These are phyloP conservation scores for Morelia viridis DNA, from an alignment of 2,797 vertebrate genomes.

Conservation along the genomic window DNA sequence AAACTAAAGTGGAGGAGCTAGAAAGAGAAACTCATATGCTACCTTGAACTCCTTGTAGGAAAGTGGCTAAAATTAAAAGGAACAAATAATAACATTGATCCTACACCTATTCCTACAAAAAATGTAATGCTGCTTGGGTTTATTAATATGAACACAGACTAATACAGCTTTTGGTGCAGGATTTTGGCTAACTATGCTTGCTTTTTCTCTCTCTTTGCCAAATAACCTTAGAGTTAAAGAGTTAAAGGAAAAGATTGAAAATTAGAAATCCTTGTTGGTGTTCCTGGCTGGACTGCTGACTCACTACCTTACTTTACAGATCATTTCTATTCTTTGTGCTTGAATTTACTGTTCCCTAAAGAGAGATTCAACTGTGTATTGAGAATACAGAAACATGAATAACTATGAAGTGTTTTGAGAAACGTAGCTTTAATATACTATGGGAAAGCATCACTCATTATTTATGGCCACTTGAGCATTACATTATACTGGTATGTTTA, in stretches of 20 bases:
- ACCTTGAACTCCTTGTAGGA: neutral
- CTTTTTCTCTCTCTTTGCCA: neutral
- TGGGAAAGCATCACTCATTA: conserved; percentile 27
- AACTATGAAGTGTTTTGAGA: conserved; percentile 27
- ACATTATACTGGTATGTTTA: neutral
- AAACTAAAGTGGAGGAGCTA: neutral
- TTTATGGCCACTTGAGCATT: conserved; percentile 19
- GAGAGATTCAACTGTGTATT: conserved; percentile 14
- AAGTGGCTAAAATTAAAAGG: neutral
- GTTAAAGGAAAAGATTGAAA: neutral
- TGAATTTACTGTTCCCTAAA: conserved; percentile 32
- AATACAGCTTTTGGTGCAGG: neutral
- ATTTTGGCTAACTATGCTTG: neutral
- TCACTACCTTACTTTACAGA: conserved; percentile 22
- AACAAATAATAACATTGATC: neutral
- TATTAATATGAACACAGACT: neutral
- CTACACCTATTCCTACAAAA: neutral
- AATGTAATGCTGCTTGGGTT: neutral
- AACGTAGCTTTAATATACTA: conserved; percentile 20
- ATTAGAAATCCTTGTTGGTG: conserved; percentile 26
- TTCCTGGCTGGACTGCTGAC: neutral
- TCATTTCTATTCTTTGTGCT: conserved; percentile 21
- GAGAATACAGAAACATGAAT: conserved; percentile 32
- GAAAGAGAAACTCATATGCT: neutral
- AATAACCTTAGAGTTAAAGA: neutral